Percentiles rank a stretch among this genome's conserved stretches.
phyloP scores from a whole-genome alignment of 2,113 vertebrate genomes.

The Ptyas mucosa region DNA sequence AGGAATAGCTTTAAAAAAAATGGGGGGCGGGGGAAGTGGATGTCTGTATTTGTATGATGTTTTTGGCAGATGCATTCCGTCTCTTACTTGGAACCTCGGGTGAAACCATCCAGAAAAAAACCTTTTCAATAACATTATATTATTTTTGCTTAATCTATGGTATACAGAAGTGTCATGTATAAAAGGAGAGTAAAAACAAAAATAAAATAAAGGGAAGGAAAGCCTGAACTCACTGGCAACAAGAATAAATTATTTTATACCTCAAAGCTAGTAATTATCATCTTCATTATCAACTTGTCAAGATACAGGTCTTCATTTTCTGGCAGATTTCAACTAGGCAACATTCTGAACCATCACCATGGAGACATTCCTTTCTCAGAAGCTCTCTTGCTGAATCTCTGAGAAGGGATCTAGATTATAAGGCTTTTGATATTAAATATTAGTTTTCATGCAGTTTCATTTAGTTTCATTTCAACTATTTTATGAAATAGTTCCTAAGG shows the following conservation, averaged over 20 bases:
- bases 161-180: not conserved
- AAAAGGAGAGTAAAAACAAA: not conserved
- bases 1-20: not conserved
- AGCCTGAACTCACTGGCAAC: not conserved
- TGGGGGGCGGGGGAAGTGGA: not conserved
- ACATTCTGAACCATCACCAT: not conserved
- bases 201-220: not conserved
- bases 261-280: not conserved
- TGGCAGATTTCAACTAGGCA: not conserved
- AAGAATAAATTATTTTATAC: not conserved
- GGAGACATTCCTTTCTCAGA: not conserved
- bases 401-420: not conserved
- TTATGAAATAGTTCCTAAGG: not conserved
- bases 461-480: too few species aligned
- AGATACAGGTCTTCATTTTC: not conserved
- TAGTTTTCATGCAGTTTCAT: not conserved
- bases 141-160: not conserved
- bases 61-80: not conserved
- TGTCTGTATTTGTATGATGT: not conserved
- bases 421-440: not conserved
- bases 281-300: not conserved
- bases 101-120: not conserved
- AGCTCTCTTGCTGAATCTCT: not conserved
- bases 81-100: not conserved
- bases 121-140: not conserved